Percentiles rank a stretch among this genome's conserved stretches.
phyloP scores from a whole-genome alignment of 2,797 vertebrate species.

The Gobionotothen gibberifrons region DNA sequence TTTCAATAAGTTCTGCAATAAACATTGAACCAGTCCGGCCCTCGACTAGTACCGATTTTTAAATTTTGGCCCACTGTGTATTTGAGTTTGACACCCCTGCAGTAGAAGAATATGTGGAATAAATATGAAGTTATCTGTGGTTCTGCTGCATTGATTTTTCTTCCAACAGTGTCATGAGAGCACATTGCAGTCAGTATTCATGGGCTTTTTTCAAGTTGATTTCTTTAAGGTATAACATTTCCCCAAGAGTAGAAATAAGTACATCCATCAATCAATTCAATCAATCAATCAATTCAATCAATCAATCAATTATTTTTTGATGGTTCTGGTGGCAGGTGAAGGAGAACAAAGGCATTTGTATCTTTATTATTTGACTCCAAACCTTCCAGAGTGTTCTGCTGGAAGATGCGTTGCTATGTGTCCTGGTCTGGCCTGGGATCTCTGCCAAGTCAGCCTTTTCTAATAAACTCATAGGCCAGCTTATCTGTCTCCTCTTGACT shows the following conservation, averaged over 20 bases:
- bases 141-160: neutral
- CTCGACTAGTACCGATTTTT: too few relatives aligned
- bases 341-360: neutral
- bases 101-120: neutral
- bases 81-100: too few relatives aligned
- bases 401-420: neutral
- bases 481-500: neutral
- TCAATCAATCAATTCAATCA: too few relatives aligned
- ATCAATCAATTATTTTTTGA: neutral
- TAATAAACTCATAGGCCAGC: neutral
- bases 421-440: constrained; percentile 17
- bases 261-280: too few relatives aligned
- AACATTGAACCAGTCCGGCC: too few relatives aligned
- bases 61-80: too few relatives aligned
- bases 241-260: neutral
- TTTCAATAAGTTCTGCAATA: too few relatives aligned
- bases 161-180: neutral
- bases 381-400: neutral
- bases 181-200: neutral
- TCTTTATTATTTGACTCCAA: neutral
- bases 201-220: neutral
- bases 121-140: neutral
- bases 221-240: neutral
- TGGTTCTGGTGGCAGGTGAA: neutral
- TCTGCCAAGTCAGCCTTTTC: neutral